These are phyloP conservation scores for Tineola bisselliella DNA, from an alignment of 2,888 invertebrate species.

Conservation along the genomic window DNA sequence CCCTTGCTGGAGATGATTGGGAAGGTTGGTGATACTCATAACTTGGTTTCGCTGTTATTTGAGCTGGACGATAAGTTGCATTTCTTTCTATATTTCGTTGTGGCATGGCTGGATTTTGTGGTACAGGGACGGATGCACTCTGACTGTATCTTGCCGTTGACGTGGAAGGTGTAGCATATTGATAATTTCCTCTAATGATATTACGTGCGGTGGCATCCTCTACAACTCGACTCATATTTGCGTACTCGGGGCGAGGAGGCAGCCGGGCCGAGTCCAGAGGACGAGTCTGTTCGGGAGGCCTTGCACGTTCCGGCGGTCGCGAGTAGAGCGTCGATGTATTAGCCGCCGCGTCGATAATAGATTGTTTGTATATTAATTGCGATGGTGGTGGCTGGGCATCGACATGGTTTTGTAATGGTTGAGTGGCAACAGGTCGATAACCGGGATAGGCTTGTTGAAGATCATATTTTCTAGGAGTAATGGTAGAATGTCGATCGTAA, in stretches of 20 bases:
- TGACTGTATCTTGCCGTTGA: conserved; percentile 42
- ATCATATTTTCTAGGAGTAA: conserved; percentile 52
- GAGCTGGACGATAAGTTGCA: conserved; percentile 20
- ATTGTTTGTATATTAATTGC: conserved; percentile 18
- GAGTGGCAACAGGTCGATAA: conserved; percentile 41
- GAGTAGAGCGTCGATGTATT: conserved; percentile 40
- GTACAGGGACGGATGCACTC: conserved; percentile 32
- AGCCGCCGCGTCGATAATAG: conserved; percentile 23
- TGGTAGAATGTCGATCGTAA: conserved; percentile 38
- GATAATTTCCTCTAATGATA: conserved; percentile 34
- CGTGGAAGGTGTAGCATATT: conserved; percentile 46
- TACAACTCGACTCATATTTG: conserved; percentile 27
- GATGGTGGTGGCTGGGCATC: conserved; percentile 36
- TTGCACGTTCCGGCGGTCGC: conserved; percentile 40
- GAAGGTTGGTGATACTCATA: conserved; percentile 39
- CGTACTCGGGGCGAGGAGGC: conserved; percentile 39
- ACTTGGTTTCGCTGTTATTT: conserved; percentile 36
- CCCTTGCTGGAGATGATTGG: conserved; percentile 47
- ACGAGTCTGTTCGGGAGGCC: conserved; percentile 37
- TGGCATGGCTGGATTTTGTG: conserved; percentile 37
- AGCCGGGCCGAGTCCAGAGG: conserved; percentile 38
- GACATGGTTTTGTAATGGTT: conserved; percentile 41
- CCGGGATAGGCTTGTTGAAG: conserved; percentile 56
- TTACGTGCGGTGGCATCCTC: conserved; percentile 9
- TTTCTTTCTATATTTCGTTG: conserved; percentile 24